Evolutionary conservation across 2,113 vertebrate genomes (phyloP), one percentile per base, ranked within the genome.

Genomic region (Oryzias melastigma): DNA sequence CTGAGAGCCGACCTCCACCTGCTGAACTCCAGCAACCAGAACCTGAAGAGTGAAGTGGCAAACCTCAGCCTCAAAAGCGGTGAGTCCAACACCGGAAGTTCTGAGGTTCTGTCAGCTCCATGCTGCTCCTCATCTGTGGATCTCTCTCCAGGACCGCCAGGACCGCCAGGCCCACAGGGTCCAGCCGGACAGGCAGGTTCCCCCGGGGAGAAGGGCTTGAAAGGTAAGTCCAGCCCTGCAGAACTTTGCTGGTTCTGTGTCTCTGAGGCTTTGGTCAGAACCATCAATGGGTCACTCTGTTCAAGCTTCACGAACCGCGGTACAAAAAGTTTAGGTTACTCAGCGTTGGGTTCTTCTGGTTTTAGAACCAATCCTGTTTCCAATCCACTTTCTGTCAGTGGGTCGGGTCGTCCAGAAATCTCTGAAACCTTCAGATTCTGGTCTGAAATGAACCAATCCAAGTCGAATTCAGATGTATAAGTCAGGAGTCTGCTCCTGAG

Each of bases 11-110:
- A 54, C 12, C 60, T 88, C 58, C 49, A 3, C 4, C 52, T 41
- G 56, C 65, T 90, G 16, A 89, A 89, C 52, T 50, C 16, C 50
- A 90, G 76, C 54, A 71, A 63, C 20, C 20, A 19, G 4, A 44
- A 24, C 13, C 78, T 89, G 61, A 66, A 82, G 15, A 40, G 20
- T 6, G 78, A 62, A 60, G 14, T 90, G 60, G 54, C 43, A 1
- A 42, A 5, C 52, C 73, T 88, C 24, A 75, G 35, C 65, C 64
- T 44, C 43, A 54, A 3, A 29, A 16, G 80, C 84, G 86, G 88
- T 88, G 18, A 16, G 18, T 47, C 3, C 35, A 35, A 35, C 35
- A 10, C 6, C 14, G 14, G 24, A n/a, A 7, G 2, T 5, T 18
- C 4, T 47, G 7, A 19, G 46, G n/a, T 6, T 18, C 10, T 5